Base-by-base conservation (phyloP, 2,888 invertebrate species). In the Andrena bucephala region DNA sequence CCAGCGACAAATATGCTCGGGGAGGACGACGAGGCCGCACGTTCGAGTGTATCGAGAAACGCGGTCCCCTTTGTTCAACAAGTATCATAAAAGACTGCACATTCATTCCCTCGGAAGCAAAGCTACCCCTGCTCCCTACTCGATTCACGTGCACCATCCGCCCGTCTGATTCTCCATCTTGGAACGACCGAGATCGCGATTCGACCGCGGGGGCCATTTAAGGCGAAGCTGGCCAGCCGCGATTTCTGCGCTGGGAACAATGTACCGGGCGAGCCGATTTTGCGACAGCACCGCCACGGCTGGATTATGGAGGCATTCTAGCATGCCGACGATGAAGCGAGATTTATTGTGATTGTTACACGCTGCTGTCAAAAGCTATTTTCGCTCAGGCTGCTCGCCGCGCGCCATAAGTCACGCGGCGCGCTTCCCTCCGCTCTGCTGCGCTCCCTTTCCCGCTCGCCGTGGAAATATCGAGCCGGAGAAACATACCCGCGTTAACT, bases 281-380 rank as follows among this genome's bases (percentile, higher is more conserved):
- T 78, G 80, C 79, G 79, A 70, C 73, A 77, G 62, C 66, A 54
- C 29, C 54, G 78, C 54, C 57, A 63, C 66, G 65, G 68, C 68
- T 68, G 76, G 85, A 86, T 86, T 86, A 86, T 84, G 74, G 87
- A 84, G 77, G 82, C 76, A 52, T 76, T 77, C 71, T 69, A 68
- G 74, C 66, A 76, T 50, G 76, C 67, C 77, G 67, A 33, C 86
- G 86, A 85, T 80, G 86, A 80, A 84, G 77, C 76, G 84, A 88
- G 88, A 88, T 88, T 88, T 88, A 88, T 88, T 75, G 88, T 77
- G 88, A 88, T 88, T 88, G 88, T 88, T 88, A 86, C 87, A 84
- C 84, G 84, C 81, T 73, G 80, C 88, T 88, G 88, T 88, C 88
- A 88, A 88, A 88, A 88, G 88, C 85, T 88, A 88, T 88, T 88